Conservation (phyloP, 2,113 vertebrate species). For the Psettodes erumei region DNA sequence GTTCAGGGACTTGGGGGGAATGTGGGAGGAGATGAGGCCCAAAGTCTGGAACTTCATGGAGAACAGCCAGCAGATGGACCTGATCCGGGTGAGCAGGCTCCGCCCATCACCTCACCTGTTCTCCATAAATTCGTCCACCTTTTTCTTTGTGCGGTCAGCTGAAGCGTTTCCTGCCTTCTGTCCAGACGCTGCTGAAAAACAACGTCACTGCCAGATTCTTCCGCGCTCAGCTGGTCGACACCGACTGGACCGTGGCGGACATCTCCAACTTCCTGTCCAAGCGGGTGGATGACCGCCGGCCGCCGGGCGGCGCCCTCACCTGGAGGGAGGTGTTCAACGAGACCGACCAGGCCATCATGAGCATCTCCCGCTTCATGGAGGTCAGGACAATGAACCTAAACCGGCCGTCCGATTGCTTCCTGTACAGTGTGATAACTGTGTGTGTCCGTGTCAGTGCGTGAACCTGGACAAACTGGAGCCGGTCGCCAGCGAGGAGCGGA, state of each 20-base stretch:
- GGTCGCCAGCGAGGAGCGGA: slow-evolving; percentile 87
- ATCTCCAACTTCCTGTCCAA: slow-evolving; percentile 88
- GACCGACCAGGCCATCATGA: slow-evolving; percentile 90
- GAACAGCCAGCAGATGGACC: slow-evolving; percentile 90
- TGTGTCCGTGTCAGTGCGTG: slow-evolving; percentile 86
- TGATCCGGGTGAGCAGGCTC: slow-evolving; percentile 87
- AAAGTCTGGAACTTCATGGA: slow-evolving; percentile 95
- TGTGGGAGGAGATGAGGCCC: slow-evolving; percentile 95
- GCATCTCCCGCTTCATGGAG: slow-evolving; percentile 96
- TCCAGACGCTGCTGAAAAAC: slow-evolving; percentile 87
- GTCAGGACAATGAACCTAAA: too few species aligned
- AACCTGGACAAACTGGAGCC: slow-evolving; percentile 96
- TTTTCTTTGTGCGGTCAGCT: too few species aligned
- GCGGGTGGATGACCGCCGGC: slow-evolving; percentile 72
- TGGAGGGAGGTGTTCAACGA: slow-evolving; percentile 96
- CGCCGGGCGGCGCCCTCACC: slow-evolving; percentile 81
- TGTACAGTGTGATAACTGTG: slow-evolving; percentile 2
- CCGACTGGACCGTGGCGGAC: slow-evolving; percentile 88
- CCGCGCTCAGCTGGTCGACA: slow-evolving; percentile 80
- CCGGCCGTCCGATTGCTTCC: too few species aligned
- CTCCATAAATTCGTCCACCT: too few species aligned
- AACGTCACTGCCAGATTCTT: slow-evolving; percentile 83
- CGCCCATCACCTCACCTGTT: background rate
- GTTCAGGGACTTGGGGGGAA: slow-evolving; percentile 92
- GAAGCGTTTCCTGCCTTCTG: too few species aligned